phyloP scores from a whole-genome alignment of 2,797 vertebrate species.

The Fistularia tabacaria region DNA sequence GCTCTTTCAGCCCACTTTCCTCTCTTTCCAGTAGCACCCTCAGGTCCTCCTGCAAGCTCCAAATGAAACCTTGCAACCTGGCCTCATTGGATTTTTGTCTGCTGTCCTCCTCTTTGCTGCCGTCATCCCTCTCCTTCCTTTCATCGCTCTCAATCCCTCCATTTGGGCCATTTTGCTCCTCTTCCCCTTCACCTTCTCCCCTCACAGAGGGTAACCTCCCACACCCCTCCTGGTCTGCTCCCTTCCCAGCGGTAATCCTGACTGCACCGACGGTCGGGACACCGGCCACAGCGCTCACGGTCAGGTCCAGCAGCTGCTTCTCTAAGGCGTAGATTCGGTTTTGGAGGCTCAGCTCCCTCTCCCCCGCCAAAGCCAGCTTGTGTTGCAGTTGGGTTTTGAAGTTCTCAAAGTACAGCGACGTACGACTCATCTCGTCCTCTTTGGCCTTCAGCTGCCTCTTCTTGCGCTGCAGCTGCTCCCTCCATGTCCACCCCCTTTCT shows the following conservation, averaged over 20 bases:
- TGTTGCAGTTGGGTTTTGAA: constrained; percentile 76
- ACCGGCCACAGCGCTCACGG: constrained; percentile 56
- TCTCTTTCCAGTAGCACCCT: constrained; percentile 67
- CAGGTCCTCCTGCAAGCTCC: constrained; percentile 73
- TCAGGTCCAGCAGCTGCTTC: constrained; percentile 73
- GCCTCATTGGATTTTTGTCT: constrained; percentile 36
- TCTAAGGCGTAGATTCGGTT: constrained; percentile 73
- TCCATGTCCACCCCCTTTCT: constrained; percentile 67
- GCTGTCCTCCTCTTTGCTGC: constrained; percentile 23
- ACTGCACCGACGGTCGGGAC: constrained; percentile 23
- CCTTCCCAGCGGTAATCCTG: constrained; percentile 46
- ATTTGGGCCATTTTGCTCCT: constrained; percentile 39
- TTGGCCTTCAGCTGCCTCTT: constrained; percentile 77
- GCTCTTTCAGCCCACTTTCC: constrained; percentile 56
- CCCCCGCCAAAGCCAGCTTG: constrained; percentile 67
- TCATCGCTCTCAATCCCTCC: too few relatives aligned
- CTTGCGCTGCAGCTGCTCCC: constrained; percentile 70
- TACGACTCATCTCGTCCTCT: constrained; percentile 78
- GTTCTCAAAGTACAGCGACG: constrained; percentile 81
- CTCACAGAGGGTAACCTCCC: constrained; percentile 45
- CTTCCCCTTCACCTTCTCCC: constrained; percentile 50
- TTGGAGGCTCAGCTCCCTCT: constrained; percentile 72
- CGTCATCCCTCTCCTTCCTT: constrained; percentile 38
- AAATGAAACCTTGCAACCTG: constrained; percentile 60
- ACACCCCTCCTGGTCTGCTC: constrained; percentile 44